Percentiles rank a stretch among this genome's conserved stretches.
These are phyloP conservation scores for Phataginus tricuspis DNA, from an alignment of 2,797 vertebrate genomes.

Conservation along the genomic window DNA sequence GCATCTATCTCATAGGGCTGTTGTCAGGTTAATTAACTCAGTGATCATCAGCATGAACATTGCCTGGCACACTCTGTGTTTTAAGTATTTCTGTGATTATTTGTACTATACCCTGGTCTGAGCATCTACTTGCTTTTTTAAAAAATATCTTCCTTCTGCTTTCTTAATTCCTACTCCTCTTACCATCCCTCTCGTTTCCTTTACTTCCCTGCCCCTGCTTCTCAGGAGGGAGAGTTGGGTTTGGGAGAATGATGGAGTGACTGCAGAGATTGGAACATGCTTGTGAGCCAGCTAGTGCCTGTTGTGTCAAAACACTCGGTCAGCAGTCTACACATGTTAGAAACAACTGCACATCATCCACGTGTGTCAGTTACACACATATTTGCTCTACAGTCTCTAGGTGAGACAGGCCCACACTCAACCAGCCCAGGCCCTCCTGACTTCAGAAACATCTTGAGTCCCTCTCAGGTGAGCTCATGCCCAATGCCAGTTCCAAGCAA, in stretches of 20 bases:
- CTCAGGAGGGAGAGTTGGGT: background rate
- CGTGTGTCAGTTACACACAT: background rate
- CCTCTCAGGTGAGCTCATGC: background rate
- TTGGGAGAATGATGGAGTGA: background rate
- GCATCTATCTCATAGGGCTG: background rate
- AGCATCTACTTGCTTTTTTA: background rate
- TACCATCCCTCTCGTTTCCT: background rate
- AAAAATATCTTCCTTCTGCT: constrained; percentile 17
- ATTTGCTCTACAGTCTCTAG: background rate
- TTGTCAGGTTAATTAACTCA: background rate
- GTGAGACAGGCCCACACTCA: background rate
- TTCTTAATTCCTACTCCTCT: constrained; percentile 3
- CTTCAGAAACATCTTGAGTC: background rate
- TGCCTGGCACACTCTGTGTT: background rate
- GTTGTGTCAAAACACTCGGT: background rate
- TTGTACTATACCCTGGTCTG: background rate
- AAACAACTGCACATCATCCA: background rate
- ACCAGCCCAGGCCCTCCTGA: background rate
- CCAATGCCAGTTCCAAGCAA: background rate
- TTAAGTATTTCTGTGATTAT: background rate
- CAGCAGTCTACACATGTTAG: background rate
- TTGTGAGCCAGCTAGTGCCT: background rate
- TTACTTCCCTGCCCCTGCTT: background rate
- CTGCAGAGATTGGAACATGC: background rate
- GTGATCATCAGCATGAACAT: background rate